Conservation (phyloP, 2,797 vertebrate species). For the Danio kyathit region DNA sequence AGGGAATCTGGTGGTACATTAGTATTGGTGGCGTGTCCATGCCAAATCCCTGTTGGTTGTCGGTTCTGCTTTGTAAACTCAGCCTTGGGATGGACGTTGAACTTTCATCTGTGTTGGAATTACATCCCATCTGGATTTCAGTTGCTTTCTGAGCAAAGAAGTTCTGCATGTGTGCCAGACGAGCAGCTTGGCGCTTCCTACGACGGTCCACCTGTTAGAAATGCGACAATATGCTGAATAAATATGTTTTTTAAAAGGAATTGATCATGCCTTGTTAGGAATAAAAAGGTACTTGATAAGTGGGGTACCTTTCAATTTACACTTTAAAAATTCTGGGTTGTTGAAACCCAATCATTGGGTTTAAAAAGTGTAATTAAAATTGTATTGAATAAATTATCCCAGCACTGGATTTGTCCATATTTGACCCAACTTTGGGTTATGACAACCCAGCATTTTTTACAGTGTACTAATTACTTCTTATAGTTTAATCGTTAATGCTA, state of each 20-base stretch:
- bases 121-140: constrained; percentile 49
- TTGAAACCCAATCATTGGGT: too few relatives aligned
- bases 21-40: constrained; percentile 63
- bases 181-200: constrained; percentile 65
- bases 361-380: too few relatives aligned
- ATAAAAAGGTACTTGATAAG: too few relatives aligned
- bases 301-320: too few relatives aligned
- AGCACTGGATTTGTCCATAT: too few relatives aligned
- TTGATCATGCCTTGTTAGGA: neutral
- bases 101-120: constrained; percentile 43
- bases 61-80: constrained; percentile 19
- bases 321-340: too few relatives aligned
- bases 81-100: constrained; percentile 36
- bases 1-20: constrained; percentile 77
- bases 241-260: neutral
- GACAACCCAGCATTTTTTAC: too few relatives aligned
- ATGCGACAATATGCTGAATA: constrained; percentile 48
- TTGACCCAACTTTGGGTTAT: too few relatives aligned
- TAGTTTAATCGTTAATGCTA: too few relatives aligned
- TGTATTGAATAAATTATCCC: too few relatives aligned
- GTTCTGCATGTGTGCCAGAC: constrained; percentile 67
- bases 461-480: too few relatives aligned
- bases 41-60: constrained; percentile 55
- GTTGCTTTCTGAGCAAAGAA: constrained; percentile 61
- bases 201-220: constrained; percentile 73